Evolutionary conservation across 2,797 vertebrate species (phyloP).

Genomic region (Anguilla pacifica): DNA sequence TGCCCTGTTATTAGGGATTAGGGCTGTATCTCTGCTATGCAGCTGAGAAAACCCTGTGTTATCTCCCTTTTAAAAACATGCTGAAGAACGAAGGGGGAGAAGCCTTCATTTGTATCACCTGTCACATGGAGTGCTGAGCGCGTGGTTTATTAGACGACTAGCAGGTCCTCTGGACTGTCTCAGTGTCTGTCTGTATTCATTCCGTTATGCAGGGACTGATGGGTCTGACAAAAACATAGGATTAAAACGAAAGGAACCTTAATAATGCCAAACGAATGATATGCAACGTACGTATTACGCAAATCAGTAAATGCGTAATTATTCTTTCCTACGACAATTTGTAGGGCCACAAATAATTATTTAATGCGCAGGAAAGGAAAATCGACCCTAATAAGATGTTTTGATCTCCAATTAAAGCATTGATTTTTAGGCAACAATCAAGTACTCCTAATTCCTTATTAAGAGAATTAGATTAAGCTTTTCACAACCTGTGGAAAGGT

Average conservation of each 20-base stretch:
- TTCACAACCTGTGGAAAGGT: not conserved
- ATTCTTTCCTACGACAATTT: not conserved
- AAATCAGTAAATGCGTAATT: not conserved
- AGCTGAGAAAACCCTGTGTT: not conserved
- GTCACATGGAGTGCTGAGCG: not conserved
- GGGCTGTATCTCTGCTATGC: conserved; percentile 28
- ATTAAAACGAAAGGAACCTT: not conserved
- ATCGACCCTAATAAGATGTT: not conserved
- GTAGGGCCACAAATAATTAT: not conserved
- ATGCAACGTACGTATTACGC: not conserved
- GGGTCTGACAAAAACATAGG: not conserved
- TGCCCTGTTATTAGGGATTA: conserved; percentile 27
- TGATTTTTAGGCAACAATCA: not conserved
- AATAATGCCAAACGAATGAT: not conserved
- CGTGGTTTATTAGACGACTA: not conserved
- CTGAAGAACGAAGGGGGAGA: not conserved
- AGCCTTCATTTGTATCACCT: not conserved
- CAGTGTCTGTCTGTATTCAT: not conserved
- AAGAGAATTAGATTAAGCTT: not conserved
- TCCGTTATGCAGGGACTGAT: not conserved
- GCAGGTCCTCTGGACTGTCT: not conserved
- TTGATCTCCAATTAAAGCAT: not conserved
- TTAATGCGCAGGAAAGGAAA: not conserved
- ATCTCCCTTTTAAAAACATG: conserved; percentile 14
- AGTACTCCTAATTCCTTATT: not conserved